Evolutionary conservation across 2,888 invertebrate species (phyloP).

Genomic region (Crossocerus cetratus): DNA sequence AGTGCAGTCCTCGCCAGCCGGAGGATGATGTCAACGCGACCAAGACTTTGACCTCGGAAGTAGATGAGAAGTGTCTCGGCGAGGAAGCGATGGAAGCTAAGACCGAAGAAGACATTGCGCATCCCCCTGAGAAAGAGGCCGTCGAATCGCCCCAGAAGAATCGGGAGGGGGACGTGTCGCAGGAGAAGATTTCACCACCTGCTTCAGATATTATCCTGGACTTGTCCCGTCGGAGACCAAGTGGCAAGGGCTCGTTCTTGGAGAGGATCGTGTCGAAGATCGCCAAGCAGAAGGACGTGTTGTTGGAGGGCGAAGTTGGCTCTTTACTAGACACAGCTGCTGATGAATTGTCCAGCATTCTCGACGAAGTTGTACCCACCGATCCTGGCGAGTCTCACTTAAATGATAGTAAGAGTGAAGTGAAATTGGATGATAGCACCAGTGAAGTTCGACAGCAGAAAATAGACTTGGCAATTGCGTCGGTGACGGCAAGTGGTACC

Average conservation of each 20-base stretch:
- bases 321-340: slow-evolving; percentile 65
- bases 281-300: slow-evolving; percentile 72
- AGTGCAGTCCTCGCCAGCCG: slow-evolving; percentile 47
- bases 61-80: neutral
- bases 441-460: neutral
- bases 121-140: neutral
- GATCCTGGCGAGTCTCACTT: no score
- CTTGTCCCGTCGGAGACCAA: slow-evolving; percentile 70
- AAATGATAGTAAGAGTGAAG: slow-evolving; percentile 41
- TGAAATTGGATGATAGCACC: slow-evolving; percentile 9
- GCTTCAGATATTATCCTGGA: slow-evolving; percentile 73
- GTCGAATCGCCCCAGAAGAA: neutral
- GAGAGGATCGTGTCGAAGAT: slow-evolving; percentile 75
- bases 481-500: neutral
- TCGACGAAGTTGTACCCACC: slow-evolving; percentile 53
- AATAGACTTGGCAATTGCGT: neutral
- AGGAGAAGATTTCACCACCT: slow-evolving; percentile 19
- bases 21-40: slow-evolving; percentile 21
- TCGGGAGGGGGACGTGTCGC: slow-evolving; percentile 8
- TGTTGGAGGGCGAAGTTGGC: slow-evolving; percentile 67
- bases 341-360: slow-evolving; percentile 65
- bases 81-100: neutral
- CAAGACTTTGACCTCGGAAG: neutral
- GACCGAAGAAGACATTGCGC: neutral
- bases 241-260: slow-evolving; percentile 73